A percentile compares a stretch with the other conserved stretches of the same genome.
Conservation (phyloP, 2,888 invertebrate species). For the Chloromyia formosa region DNA sequence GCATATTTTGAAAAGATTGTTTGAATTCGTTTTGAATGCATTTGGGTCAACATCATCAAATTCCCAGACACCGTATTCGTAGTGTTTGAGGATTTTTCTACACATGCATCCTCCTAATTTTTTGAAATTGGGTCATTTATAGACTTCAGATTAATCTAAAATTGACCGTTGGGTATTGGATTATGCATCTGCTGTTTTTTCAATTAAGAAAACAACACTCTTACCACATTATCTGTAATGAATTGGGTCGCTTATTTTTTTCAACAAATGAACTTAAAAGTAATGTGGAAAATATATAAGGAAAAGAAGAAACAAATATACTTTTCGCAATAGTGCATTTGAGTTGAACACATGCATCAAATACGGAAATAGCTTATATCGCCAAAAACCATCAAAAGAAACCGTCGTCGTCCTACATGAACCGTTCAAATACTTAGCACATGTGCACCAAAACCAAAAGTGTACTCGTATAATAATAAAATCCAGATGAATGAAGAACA, state of each 20-base stretch:
- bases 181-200: no score
- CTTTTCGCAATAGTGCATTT: constrained; percentile 16
- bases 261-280: neutral
- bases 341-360: constrained; percentile 10
- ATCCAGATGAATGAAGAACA: constrained; percentile 10
- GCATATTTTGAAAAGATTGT: no score
- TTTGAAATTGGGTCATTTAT: no score
- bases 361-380: constrained; percentile 10
- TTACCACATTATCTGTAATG: neutral
- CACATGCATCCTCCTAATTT: no score
- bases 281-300: no score
- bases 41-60: no score
- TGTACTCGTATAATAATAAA: constrained; percentile 6
- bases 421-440: neutral
- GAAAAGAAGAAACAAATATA: no score
- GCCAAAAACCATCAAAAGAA: constrained; percentile 30
- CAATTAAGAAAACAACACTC: neutral
- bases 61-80: no score
- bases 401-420: neutral
- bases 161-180: no score
- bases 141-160: no score
- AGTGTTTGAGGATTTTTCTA: no score
- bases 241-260: neutral
- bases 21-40: no score
- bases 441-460: neutral